These are phyloP conservation scores for Hetaerina titia DNA, from an alignment of 2,888 invertebrate species.

Conservation along the genomic window DNA sequence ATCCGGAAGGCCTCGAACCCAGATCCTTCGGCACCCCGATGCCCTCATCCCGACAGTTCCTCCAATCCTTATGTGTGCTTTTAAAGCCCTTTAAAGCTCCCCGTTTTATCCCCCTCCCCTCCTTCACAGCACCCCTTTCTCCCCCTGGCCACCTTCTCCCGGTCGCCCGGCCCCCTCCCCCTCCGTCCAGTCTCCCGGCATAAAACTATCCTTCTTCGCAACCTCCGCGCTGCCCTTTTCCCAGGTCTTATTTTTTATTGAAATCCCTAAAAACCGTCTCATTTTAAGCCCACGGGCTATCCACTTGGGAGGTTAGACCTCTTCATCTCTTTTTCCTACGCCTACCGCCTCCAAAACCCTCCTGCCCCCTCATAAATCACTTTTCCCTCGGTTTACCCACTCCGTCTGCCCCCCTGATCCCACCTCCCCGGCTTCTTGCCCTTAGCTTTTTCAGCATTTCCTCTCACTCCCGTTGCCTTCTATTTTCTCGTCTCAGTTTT, in stretches of 20 bases:
- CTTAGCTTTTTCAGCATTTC: neutral
- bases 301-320: slow-evolving; percentile 32
- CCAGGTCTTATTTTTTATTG: slow-evolving; percentile 37
- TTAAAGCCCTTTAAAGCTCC: neutral
- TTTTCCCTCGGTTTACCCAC: neutral
- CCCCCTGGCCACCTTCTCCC: neutral
- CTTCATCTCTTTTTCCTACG: neutral
- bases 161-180: neutral
- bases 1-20: neutral
- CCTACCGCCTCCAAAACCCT: neutral
- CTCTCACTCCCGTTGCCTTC: neutral
- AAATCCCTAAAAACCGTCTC: slow-evolving; percentile 49
- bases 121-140: neutral
- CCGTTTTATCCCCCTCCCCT: neutral
- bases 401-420: too few relatives aligned
- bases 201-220: slow-evolving; percentile 21
- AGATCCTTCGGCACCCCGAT: neutral
- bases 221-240: neutral
- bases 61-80: neutral
- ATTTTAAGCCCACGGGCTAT: slow-evolving; percentile 42
- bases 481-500: too few relatives aligned
- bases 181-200: neutral
- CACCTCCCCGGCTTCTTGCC: neutral
- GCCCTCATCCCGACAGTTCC: neutral
- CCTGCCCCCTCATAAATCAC: neutral